Percentiles rank a stretch among this genome's conserved stretches.
Evolutionary conservation across 1,140 invertebrate species (phyloP).

Genomic region (Rhynchophorus ferrugineus): DNA sequence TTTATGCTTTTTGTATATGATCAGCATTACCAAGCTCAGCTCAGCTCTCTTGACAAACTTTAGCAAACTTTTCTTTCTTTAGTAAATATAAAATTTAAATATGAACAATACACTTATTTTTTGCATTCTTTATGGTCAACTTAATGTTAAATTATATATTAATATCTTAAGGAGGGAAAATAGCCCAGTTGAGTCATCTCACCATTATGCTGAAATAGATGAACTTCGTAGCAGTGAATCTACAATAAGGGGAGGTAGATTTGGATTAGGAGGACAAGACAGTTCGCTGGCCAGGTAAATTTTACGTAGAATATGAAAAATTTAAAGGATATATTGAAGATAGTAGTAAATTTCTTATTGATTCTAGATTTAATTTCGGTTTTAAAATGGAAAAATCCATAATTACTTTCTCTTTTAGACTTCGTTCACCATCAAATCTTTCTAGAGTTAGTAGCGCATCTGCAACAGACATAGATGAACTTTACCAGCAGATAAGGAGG

Average conservation of each 20-base stretch:
- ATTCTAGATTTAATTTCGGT: no score
- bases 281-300: conserved; percentile 16
- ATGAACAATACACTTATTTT: no score
- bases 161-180: conserved; percentile 10
- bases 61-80: no score
- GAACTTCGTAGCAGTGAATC: conserved; percentile 15
- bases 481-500: conserved; percentile 50
- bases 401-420: not conserved
- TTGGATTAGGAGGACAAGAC: conserved; percentile 8
- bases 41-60: no score
- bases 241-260: conserved; percentile 15
- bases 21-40: no score
- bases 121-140: no score
- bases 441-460: conserved; percentile 38
- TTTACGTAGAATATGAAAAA: not conserved
- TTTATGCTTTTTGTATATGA: no score
- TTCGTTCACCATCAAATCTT: conserved; percentile 17
- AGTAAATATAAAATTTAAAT: no score
- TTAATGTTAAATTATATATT: no score
- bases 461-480: conserved; percentile 49
- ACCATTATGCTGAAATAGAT: conserved; percentile 18
- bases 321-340: no score
- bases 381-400: no score
- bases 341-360: no score
- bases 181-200: conserved; percentile 8